phyloP scores from a whole-genome alignment of 2,888 invertebrate genomes.

The Poecilobothrus nobilitatus region DNA sequence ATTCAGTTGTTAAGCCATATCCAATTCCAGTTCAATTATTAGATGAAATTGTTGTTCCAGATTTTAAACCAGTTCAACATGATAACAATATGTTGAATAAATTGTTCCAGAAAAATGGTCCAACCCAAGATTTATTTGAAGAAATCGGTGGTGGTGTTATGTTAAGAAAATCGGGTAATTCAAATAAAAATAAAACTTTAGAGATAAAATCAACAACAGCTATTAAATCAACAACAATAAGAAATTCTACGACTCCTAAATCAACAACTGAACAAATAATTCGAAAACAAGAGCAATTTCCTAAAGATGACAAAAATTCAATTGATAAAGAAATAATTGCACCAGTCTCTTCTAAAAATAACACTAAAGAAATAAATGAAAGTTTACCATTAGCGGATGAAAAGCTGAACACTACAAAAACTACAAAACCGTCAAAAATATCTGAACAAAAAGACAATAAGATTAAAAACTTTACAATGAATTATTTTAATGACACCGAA shows the following conservation, averaged over 20 bases:
- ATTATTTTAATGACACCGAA: background rate
- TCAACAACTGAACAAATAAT: slow-evolving; percentile 9
- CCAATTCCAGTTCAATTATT: slow-evolving; percentile 55
- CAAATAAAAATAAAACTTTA: slow-evolving; percentile 15
- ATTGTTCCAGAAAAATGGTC: slow-evolving; percentile 31
- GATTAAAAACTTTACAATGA: background rate
- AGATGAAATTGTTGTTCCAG: slow-evolving; percentile 39
- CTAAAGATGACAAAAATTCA: slow-evolving; percentile 17
- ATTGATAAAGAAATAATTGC: slow-evolving; percentile 18
- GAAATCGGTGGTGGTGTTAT: slow-evolving; percentile 43
- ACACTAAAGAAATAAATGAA: background rate
- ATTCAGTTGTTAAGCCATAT: slow-evolving; percentile 55
- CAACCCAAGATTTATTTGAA: slow-evolving; percentile 36
- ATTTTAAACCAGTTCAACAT: slow-evolving; percentile 34
- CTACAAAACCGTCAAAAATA: background rate
- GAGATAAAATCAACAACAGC: slow-evolving; percentile 27
- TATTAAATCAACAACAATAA: slow-evolving; percentile 12
- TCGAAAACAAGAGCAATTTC: background rate
- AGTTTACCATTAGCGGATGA: background rate
- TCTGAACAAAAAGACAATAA: background rate
- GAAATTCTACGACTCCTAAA: slow-evolving; percentile 12
- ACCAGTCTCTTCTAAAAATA: background rate
- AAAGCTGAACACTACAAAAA: too few relatives aligned
- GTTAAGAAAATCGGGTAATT: slow-evolving; percentile 38
- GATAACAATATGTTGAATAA: slow-evolving; percentile 22